A percentile compares a stretch with the other conserved stretches of the same genome.
These are phyloP conservation scores for Pipistrellus kuhlii DNA, from an alignment of 2,797 vertebrate species.

Conservation along the genomic window DNA sequence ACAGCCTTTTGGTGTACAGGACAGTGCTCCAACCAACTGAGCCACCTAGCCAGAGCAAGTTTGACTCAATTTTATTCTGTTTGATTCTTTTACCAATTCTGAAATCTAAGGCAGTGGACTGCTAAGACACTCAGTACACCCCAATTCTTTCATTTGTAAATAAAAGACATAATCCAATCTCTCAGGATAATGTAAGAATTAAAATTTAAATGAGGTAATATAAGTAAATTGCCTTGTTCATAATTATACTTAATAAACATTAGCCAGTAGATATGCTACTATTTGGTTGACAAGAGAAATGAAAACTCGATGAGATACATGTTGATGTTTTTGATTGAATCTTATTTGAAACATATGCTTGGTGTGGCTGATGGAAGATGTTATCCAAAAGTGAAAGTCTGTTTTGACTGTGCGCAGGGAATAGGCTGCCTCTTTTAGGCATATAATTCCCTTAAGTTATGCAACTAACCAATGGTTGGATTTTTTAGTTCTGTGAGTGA, in stretches of 20 bases:
- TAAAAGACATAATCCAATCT: background rate
- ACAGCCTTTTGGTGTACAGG: background rate
- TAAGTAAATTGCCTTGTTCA: background rate
- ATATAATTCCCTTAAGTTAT: background rate
- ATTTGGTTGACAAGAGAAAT: conserved; percentile 16
- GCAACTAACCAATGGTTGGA: background rate
- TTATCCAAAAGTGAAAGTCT: background rate
- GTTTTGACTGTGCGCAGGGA: conserved; percentile 1
- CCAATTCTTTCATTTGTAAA: background rate
- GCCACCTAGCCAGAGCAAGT: background rate
- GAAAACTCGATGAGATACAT: background rate
- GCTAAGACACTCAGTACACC: background rate
- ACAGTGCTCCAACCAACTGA: background rate
- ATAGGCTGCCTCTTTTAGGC: background rate
- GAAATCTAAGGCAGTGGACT: background rate
- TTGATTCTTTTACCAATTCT: background rate
- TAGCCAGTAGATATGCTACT: background rate
- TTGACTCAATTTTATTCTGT: background rate
- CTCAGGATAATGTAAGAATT: background rate
- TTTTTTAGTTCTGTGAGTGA: conserved; percentile 9
- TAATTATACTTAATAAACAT: background rate
- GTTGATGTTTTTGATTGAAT: background rate
- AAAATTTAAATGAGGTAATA: background rate
- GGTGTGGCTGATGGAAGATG: background rate
- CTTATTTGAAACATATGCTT: conserved; percentile 26